Percentiles rank a stretch among this genome's conserved stretches.
Conservation (phyloP, 2,797 vertebrate species). For the Orestias chungarensis region DNA sequence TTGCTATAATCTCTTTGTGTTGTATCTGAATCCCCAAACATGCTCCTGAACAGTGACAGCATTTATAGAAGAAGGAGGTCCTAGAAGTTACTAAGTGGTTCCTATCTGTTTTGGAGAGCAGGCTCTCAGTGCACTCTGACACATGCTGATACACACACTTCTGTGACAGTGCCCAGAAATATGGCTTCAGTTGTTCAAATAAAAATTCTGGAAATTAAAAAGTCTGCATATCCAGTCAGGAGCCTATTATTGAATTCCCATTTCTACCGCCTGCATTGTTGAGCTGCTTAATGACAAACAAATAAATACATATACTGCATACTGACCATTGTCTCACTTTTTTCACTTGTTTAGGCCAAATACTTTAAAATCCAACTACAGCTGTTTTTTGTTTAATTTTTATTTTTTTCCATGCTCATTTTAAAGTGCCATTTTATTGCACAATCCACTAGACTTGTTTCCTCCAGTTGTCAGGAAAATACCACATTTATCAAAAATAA, state of each 20-base stretch:
- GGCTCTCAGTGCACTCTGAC: slow-evolving; percentile 64
- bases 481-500: too few species aligned
- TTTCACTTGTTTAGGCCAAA: neutral
- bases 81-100: slow-evolving; percentile 70
- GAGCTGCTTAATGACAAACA: neutral
- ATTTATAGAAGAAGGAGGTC: slow-evolving; percentile 66
- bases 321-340: neutral
- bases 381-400: too few species aligned
- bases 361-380: too few species aligned
- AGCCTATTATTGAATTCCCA: slow-evolving; percentile 10
- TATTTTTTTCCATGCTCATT: too few species aligned
- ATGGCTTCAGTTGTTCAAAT: slow-evolving; percentile 27
- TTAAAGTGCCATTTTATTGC: too few species aligned
- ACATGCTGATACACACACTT: slow-evolving; percentile 61
- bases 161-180: slow-evolving; percentile 47
- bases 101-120: slow-evolving; percentile 70
- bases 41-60: slow-evolving; percentile 81
- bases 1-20: slow-evolving; percentile 84
- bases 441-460: too few species aligned
- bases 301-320: neutral
- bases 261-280: neutral
- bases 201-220: slow-evolving; percentile 27
- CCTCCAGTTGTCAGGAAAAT: too few species aligned
- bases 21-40: slow-evolving; percentile 82
- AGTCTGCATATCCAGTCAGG: slow-evolving; percentile 10